Base-by-base conservation (phyloP, 2,113 vertebrate species). In the Salminus brasiliensis region DNA sequence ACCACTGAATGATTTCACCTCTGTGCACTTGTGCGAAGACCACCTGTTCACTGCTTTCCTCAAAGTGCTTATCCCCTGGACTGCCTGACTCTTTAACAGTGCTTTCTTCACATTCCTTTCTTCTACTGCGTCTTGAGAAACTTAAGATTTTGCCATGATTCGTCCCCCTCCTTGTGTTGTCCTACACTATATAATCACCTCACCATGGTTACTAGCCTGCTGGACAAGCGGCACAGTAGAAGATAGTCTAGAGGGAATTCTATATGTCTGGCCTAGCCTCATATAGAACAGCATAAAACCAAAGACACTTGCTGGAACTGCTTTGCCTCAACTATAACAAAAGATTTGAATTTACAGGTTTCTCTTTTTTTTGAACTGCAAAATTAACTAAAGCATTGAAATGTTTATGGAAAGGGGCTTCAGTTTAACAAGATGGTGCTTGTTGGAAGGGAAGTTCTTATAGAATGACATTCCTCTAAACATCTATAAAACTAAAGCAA, bases 1-100 rank as follows among this genome's bases (percentile, higher is more conserved):
- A 88, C 88, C 91, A 73, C 77, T 15, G 76, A 68, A 75, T 87
- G 88, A 93, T 88, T 91, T 90, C 85, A 88, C 84, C 68, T 55
- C 25, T 60, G 21, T 55, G 84, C 81, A 76, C 76, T 27, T 70
- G 80, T 73, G 77, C 88, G 83, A 88, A 90, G 91, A 87, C 91
- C 91, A 93, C 93, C 91, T 93, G 92, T 92, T 92, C 87, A 32
- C 15, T 67, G 83, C 80, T 85, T 84, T 86, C 81, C 82, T 82
- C 69, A 10, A 53, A 71, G 70, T 23, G 43, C 59, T 72, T 18
- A 60, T 72, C 76, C 34, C 41, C 67, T 39, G 30, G 49, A 57
- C 55, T 45, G 25, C 43, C 70, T 29, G 41, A 16, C 60, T 45
- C 88, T 87, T 90, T 91, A 91, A 88, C 90, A 74, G 82, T 66